Base-by-base conservation (phyloP, 1,140 invertebrate species). In the Drosophila biarmipes region DNA sequence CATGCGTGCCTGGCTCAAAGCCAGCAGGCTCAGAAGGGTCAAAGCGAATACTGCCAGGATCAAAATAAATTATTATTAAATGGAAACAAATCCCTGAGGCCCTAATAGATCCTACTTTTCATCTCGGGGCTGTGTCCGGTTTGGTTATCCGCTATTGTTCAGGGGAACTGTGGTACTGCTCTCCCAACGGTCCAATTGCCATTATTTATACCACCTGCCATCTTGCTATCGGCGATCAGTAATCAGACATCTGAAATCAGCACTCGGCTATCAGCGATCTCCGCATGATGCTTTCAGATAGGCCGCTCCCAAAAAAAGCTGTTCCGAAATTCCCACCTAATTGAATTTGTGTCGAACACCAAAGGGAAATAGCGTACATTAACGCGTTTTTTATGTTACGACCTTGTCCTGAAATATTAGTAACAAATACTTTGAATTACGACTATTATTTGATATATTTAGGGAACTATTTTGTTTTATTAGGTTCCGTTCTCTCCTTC, bases 121-220 rank as follows among this genome's bases (percentile, higher is more conserved):
- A 90, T 90, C 4, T 69, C 69, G 42, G 45, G 17, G 15, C 29
- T 66, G 56, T 29, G 45, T 68, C 38, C 42, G 46, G 45, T 24
- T 53, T 45, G 40, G 56, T 52, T 84, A 74, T 91, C 75, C 84
- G 80, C 78, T 45, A 45, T 42, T 40, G 53, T 55, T 62, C 73
- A 73, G 58, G 62, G 75, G 76, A 85, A 68, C 62, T 75, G 64
- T 77, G 77, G 73, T 75, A 91, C 90, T 91, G 78, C 24, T 74
- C 61, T 49, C n/a, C 12, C 19, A 42, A n/a, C 46, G 40, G 2
- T 37, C 37, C 24, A 27, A 38, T 37, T 74, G 40, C 48, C 86
- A 85, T 66, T 82, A 91, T 91, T 80, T 91, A 91, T 91, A 91
- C 56, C 63, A 27, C 37, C 2, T 1, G 12, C 2, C 59, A 77